Evolutionary conservation across 2,888 invertebrate species (phyloP).

Genomic region (Stenodema calcarata): DNA sequence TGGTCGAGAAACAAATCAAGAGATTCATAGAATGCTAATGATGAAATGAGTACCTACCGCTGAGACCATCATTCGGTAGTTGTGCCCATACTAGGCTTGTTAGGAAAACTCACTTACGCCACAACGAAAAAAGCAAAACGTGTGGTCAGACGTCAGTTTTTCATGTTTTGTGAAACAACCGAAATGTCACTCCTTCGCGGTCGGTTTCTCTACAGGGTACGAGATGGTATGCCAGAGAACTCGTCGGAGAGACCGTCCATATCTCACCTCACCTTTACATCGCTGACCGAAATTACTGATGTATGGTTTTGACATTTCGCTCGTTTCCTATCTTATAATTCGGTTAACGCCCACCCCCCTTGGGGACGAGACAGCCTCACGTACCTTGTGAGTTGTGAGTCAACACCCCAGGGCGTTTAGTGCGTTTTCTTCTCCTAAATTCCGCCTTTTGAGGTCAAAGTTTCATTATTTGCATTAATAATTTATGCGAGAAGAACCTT

Average conservation of each 20-base stretch:
- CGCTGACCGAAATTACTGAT: not conserved
- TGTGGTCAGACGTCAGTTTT: not conserved
- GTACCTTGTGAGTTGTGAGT: not conserved
- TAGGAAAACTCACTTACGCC: not conserved
- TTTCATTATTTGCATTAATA: not conserved
- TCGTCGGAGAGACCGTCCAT: not conserved
- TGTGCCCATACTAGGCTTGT: too few relatives aligned
- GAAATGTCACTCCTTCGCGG: not conserved
- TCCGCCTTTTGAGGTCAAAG: not conserved
- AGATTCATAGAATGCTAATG: too few relatives aligned
- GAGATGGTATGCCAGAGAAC: not conserved
- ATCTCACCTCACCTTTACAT: not conserved
- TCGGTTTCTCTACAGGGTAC: not conserved
- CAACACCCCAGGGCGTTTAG: not conserved
- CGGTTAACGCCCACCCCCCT: not conserved
- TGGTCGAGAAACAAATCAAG: too few relatives aligned
- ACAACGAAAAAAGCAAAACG: not conserved
- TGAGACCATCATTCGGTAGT: too few relatives aligned
- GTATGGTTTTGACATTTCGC: not conserved
- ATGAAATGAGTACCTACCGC: too few relatives aligned
- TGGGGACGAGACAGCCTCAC: not conserved
- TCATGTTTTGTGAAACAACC: not conserved
- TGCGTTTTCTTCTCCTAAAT: not conserved
- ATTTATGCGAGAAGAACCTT: not conserved
- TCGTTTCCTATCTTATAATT: not conserved